Percentiles rank a stretch among this genome's conserved stretches.
Conservation (phyloP, 2,888 invertebrate genomes). For the Lucinisca nassula region DNA sequence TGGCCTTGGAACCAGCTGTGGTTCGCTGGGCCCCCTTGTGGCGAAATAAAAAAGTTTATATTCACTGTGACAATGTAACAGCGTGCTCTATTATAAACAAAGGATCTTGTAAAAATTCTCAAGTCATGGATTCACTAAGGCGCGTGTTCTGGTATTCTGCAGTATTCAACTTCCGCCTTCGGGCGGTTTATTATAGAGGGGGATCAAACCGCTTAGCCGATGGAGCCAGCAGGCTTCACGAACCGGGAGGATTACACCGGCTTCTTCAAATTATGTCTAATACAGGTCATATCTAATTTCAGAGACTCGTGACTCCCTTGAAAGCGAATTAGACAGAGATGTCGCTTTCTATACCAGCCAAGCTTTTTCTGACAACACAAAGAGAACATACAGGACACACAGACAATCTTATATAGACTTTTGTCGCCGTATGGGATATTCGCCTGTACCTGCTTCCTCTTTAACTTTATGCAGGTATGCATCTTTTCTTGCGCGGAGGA, state of each 20-base stretch:
- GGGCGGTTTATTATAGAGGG: constrained; percentile 23
- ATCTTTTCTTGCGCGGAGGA: constrained; percentile 1
- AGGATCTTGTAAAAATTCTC: constrained; percentile 21
- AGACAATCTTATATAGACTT: constrained; percentile 1
- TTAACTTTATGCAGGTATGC: constrained; percentile 22
- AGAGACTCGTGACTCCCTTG: not conserved
- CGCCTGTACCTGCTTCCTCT: constrained; percentile 20
- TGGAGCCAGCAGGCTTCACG: not conserved
- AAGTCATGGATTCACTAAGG: constrained; percentile 22
- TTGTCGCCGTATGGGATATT: constrained; percentile 5
- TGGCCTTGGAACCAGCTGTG: constrained; percentile 2
- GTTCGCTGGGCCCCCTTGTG: not conserved
- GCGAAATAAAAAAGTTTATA: constrained; percentile 8
- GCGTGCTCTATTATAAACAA: constrained; percentile 40
- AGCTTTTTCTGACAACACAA: constrained; percentile 12
- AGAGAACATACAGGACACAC: not conserved
- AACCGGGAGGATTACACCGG: not conserved
- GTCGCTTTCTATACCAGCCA: constrained; percentile 16
- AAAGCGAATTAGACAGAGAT: constrained; percentile 26
- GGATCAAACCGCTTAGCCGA: not conserved
- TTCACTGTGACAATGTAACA: constrained; percentile 20
- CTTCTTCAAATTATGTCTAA: constrained; percentile 5
- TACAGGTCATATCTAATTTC: not conserved
- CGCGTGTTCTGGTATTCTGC: constrained; percentile 31
- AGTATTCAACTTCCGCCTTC: constrained; percentile 18